Percentiles rank a stretch among this genome's conserved stretches.
These are phyloP conservation scores for Siphonodentalium dalli DNA, from an alignment of 2,888 invertebrate species.

Conservation along the genomic window DNA sequence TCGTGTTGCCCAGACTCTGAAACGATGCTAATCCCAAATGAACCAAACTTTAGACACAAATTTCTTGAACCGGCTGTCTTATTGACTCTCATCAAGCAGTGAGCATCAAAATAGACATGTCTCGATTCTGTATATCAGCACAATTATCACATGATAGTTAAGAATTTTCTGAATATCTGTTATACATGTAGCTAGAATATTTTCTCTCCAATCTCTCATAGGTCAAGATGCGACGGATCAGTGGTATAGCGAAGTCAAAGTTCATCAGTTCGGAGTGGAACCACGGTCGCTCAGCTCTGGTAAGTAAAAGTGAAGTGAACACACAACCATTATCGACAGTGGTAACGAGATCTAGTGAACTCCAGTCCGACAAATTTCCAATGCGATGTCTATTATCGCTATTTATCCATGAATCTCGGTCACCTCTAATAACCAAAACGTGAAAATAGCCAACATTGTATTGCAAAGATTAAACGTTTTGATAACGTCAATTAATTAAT, in stretches of 20 bases:
- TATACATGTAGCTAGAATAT: not conserved
- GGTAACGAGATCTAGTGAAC: no score
- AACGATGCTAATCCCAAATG: no score
- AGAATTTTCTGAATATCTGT: not conserved
- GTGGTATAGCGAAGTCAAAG: conserved; percentile 61
- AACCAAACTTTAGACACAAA: no score
- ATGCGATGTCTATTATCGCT: not conserved
- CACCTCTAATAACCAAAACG: not conserved
- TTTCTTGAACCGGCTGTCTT: no score
- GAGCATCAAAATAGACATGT: not conserved
- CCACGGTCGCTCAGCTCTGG: conserved; percentile 33
- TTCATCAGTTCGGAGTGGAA: conserved; percentile 48
- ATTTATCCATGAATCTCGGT: not conserved
- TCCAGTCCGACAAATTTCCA: no score
- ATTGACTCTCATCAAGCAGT: not conserved
- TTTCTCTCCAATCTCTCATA: no score
- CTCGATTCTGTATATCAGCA: not conserved
- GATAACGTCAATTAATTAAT: no score
- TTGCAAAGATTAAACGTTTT: no score
- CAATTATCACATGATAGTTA: not conserved
- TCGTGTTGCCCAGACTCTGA: no score
- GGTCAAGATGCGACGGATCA: conserved; percentile 59
- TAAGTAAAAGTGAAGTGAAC: conserved; percentile 14
- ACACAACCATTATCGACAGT: no score
- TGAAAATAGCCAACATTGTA: no score